A percentile compares a stretch with the other conserved stretches of the same genome.
Conservation (phyloP, 2,113 vertebrate species). For the Lanius ludovicianus region DNA sequence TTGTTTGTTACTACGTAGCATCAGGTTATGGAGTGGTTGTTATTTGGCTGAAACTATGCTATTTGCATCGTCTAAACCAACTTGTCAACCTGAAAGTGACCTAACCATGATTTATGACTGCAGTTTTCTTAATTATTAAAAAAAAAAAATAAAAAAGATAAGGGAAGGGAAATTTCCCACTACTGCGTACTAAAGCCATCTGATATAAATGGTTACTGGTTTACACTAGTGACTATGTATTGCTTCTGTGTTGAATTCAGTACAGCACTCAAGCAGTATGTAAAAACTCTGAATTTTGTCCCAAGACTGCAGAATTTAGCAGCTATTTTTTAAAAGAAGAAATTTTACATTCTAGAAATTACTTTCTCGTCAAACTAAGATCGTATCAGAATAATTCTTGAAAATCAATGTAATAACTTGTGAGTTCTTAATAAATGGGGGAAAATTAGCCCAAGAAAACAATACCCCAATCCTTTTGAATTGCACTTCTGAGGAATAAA, state of each 20-base stretch:
- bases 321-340: neutral
- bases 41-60: neutral
- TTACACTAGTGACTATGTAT: neutral
- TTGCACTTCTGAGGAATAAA: neutral
- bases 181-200: neutral
- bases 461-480: neutral
- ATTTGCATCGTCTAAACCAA: neutral
- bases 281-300: neutral
- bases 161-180: neutral
- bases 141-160: rapidly evolving
- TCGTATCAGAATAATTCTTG: neutral
- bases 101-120: neutral
- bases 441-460: neutral
- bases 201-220: neutral
- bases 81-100: neutral
- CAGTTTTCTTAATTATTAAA: neutral
- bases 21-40: neutral
- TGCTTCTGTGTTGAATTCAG: neutral
- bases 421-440: rapidly evolving
- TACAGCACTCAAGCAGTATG: neutral
- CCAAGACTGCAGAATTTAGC: neutral
- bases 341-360: neutral
- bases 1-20: neutral
- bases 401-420: neutral
- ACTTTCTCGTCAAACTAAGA: neutral